Conservation (phyloP, 2,888 invertebrate genomes). For the Trichogramma dendrolimi region DNA sequence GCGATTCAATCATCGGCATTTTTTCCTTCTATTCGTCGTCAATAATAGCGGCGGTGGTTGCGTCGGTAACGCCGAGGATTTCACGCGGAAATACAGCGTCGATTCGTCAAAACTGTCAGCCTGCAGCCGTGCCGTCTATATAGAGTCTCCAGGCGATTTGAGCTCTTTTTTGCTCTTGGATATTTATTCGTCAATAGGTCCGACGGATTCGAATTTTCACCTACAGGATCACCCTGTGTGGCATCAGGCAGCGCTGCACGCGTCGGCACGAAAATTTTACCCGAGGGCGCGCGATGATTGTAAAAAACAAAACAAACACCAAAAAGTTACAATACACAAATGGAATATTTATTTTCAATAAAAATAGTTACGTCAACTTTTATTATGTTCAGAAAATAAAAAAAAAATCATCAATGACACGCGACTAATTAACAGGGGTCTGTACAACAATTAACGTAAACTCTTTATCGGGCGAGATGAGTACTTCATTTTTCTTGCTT, state of each 20-base stretch:
- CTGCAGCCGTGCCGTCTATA: neutral
- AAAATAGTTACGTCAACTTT: neutral
- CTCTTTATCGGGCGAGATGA: constrained; percentile 95
- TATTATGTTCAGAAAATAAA: neutral
- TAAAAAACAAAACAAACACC: no score
- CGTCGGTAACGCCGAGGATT: no score
- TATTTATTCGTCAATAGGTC: no score
- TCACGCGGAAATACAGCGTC: neutral
- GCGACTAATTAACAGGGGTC: constrained; percentile 60
- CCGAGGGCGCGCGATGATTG: no score
- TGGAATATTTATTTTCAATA: neutral
- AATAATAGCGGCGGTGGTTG: no score
- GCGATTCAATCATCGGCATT: constrained; percentile 23
- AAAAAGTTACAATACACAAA: neutral
- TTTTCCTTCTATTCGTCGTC: no score
- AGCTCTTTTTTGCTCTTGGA: neutral
- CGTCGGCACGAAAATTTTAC: no score
- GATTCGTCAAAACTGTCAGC: constrained; percentile 26
- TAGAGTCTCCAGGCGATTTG: constrained; percentile 5
- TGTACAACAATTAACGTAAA: constrained; percentile 89
- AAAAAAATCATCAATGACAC: neutral
- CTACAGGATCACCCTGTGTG: no score
- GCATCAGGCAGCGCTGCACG: no score
- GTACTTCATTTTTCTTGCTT: constrained; percentile 94
- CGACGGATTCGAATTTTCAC: no score